phyloP scores from a whole-genome alignment of 2,113 vertebrate species.

The Siniperca chuatsi region DNA sequence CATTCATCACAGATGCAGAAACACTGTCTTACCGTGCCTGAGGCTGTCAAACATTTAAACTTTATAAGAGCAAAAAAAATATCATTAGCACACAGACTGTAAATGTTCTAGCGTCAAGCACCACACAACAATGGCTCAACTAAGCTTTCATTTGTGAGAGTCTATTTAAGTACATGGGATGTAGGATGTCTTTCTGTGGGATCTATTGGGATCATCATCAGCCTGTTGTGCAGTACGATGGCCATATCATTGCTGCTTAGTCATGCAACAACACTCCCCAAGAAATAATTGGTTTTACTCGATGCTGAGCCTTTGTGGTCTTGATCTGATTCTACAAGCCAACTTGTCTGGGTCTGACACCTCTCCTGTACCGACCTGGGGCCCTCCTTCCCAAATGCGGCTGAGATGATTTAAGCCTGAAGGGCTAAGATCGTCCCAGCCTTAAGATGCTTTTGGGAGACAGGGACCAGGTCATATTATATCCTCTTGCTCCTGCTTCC shows the following conservation, averaged over 20 bases:
- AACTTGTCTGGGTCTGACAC: background rate
- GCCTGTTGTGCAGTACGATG: no score
- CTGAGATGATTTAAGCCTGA: background rate
- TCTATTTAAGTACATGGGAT: no score
- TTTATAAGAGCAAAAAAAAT: background rate
- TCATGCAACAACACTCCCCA: background rate
- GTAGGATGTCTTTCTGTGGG: no score
- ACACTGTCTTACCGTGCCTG: background rate
- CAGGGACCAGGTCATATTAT: slow-evolving; percentile 3
- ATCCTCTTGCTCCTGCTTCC: slow-evolving; percentile 17
- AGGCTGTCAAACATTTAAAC: slow-evolving; percentile 8
- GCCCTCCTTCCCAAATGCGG: background rate
- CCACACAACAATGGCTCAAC: background rate
- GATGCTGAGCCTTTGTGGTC: no score
- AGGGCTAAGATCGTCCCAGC: background rate
- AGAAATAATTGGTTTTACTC: background rate
- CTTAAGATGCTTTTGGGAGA: slow-evolving; percentile 26
- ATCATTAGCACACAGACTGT: slow-evolving; percentile 4
- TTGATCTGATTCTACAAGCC: no score
- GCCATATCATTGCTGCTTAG: background rate
- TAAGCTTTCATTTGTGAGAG: background rate
- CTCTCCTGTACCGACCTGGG: background rate
- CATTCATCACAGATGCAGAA: slow-evolving; percentile 15
- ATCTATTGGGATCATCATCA: no score
- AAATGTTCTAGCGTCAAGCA: background rate